Evolutionary conservation across 2,113 vertebrate genomes (phyloP).

Genomic region (Galemys pyrenaicus): DNA sequence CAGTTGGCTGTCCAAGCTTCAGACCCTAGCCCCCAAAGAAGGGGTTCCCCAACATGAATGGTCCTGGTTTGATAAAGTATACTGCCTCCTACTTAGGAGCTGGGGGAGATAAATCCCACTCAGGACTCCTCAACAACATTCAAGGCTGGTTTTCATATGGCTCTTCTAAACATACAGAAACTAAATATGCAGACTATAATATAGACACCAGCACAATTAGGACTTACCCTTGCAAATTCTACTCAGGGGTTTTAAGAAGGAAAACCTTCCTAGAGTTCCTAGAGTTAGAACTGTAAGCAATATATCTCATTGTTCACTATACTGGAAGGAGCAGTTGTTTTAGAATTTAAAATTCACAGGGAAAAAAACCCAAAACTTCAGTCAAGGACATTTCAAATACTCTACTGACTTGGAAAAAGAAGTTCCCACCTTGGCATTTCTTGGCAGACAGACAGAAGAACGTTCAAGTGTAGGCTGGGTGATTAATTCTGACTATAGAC

Average conservation of each 20-base stretch:
- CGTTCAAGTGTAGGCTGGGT: background rate
- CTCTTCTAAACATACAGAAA: background rate
- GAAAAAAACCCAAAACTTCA: background rate
- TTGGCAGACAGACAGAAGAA: slow-evolving; percentile 2
- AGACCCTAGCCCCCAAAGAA: background rate
- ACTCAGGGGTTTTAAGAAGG: background rate
- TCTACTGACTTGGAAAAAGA: background rate
- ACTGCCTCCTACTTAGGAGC: background rate
- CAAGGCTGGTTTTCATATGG: background rate
- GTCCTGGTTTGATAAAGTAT: background rate
- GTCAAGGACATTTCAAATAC: background rate
- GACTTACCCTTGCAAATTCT: no score
- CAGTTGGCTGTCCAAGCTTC: background rate
- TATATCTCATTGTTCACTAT: background rate
- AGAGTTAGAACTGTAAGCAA: background rate
- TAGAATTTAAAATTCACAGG: background rate
- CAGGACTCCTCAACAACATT: background rate
- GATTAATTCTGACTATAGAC: background rate
- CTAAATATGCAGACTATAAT: no score
- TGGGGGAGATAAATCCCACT: background rate
- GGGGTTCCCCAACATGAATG: background rate
- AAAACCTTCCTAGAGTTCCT: background rate
- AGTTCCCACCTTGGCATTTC: background rate
- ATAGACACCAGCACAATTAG: background rate
- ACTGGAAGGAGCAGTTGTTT: background rate